These are phyloP conservation scores for Drosophila asahinai DNA, from an alignment of 1,140 invertebrate species.

Conservation along the genomic window DNA sequence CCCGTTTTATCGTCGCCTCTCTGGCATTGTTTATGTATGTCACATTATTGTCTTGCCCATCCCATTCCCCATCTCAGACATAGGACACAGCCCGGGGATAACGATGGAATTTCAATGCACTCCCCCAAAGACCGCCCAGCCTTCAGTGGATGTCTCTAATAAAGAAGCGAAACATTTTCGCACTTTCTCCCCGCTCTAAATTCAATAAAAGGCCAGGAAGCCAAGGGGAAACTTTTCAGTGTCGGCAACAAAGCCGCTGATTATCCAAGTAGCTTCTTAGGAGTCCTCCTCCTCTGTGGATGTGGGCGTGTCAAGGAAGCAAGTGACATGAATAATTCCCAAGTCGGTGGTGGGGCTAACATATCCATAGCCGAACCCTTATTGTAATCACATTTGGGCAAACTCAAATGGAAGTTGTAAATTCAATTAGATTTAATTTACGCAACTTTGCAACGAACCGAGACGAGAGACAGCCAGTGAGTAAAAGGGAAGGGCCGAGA, in stretches of 20 bases:
- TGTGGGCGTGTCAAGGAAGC: conserved; percentile 39
- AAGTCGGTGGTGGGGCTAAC: conserved; percentile 38
- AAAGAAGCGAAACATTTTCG: conserved; percentile 53
- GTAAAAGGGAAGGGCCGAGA: neutral
- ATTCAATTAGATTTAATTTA: conserved; percentile 70
- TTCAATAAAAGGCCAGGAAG: conserved; percentile 49
- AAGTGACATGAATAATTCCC: conserved; percentile 67
- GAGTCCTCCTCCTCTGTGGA: neutral
- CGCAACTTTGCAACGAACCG: conserved; percentile 48
- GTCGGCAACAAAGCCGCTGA: conserved; percentile 57
- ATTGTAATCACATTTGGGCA: conserved; percentile 62
- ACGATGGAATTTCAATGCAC: conserved; percentile 47
- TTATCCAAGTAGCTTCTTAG: conserved; percentile 47
- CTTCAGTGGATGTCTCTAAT: conserved; percentile 44
- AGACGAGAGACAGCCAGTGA: conserved; percentile 12
- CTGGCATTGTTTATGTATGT: conserved; percentile 51
- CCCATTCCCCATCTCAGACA: conserved; percentile 1
- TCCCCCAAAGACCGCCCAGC: conserved; percentile 5
- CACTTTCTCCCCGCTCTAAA: conserved; percentile 35
- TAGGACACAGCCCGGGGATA: conserved; percentile 18
- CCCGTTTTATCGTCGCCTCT: conserved; percentile 31
- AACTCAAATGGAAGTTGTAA: conserved; percentile 61
- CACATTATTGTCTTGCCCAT: conserved; percentile 43
- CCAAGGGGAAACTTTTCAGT: conserved; percentile 50
- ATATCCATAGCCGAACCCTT: conserved; percentile 55